Evolutionary conservation across 23 tunicate genomes (phyloP).

Genomic region (Clavelina lepadiformis): DNA sequence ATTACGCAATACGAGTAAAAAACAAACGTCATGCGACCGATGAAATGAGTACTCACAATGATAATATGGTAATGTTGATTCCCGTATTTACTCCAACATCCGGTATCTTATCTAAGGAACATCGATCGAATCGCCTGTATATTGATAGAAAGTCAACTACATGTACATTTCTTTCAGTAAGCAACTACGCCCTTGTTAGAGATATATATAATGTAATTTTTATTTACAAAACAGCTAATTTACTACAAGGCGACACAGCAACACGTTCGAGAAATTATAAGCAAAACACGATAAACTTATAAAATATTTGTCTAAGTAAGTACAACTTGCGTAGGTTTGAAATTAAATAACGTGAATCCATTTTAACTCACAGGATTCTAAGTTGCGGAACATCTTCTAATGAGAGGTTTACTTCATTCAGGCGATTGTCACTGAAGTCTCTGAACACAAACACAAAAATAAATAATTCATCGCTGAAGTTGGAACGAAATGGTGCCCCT

Average conservation of each 20-base stretch:
- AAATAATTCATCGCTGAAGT: not conserved
- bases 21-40: not conserved
- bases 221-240: too few relatives aligned
- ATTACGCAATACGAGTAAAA: too few relatives aligned
- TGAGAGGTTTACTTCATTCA: constrained; percentile 8
- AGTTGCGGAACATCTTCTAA: constrained; percentile 4
- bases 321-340: too few relatives aligned
- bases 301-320: too few relatives aligned
- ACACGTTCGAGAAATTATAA: too few relatives aligned
- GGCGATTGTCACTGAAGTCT: constrained; percentile 36
- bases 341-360: not conserved
- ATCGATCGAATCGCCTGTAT: constrained; percentile 26
- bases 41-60: constrained; percentile 9
- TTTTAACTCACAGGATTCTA: constrained; percentile 15
- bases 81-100: not conserved
- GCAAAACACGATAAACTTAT: too few relatives aligned
- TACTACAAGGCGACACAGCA: too few relatives aligned
- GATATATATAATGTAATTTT: too few relatives aligned
- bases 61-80: constrained; percentile 5
- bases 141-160: not conserved
- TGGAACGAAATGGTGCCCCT: too few relatives aligned
- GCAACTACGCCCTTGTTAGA: too few relatives aligned
- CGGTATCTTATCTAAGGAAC: constrained; percentile 12
- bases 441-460: constrained; percentile 9
- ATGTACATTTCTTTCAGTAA: not conserved